Evolutionary conservation across 2,113 vertebrate genomes (phyloP).

Genomic region (Patagioenas fasciata): DNA sequence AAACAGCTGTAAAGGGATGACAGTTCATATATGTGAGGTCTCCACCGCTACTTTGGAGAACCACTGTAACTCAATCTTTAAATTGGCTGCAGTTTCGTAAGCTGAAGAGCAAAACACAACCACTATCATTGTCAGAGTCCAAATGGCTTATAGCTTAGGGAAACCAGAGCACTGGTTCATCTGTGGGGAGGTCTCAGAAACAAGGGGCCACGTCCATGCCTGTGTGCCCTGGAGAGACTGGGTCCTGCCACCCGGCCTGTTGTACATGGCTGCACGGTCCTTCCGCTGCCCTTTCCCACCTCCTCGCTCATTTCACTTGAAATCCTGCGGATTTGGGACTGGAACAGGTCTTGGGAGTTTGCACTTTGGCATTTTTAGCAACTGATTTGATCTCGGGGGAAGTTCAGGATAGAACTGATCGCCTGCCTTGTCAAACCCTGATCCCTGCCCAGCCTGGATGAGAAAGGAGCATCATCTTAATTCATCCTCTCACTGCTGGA

Average conservation of each 20-base stretch:
- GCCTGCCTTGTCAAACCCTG: neutral
- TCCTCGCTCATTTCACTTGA: neutral
- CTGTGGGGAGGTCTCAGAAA: neutral
- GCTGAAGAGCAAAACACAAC: neutral
- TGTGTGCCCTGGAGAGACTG: accelerated
- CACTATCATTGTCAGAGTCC: neutral
- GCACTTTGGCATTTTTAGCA: neutral
- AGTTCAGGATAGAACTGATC: neutral
- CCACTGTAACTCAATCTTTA: neutral
- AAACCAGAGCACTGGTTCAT: neutral
- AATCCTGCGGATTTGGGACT: neutral
- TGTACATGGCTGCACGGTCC: neutral
- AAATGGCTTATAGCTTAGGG: neutral
- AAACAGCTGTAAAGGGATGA: neutral
- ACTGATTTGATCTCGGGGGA: neutral
- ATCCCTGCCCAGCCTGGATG: neutral
- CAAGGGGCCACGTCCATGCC: accelerated
- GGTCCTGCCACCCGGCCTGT: neutral
- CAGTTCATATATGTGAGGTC: neutral
- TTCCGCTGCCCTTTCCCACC: neutral
- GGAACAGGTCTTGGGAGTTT: neutral
- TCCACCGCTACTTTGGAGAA: neutral
- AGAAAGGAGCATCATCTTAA: neutral
- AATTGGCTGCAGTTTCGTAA: neutral
- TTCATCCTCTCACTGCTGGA: no score